These are phyloP conservation scores for Rhineura floridana DNA, from an alignment of 2,113 vertebrate genomes.

Conservation along the genomic window DNA sequence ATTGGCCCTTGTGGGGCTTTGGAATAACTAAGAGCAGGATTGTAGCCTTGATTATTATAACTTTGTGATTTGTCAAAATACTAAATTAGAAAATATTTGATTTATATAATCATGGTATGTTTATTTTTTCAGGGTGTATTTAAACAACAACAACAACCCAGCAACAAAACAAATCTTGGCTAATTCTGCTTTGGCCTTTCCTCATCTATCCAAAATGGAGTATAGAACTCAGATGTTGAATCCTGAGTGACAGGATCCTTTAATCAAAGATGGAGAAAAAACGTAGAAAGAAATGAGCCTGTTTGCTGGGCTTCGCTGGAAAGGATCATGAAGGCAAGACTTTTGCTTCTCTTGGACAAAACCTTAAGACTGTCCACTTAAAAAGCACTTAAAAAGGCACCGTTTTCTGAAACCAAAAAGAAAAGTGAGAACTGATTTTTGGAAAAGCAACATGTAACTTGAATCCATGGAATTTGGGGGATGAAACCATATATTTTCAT, in stretches of 20 bases:
- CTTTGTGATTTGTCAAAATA: neutral
- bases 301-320: conserved; percentile 73
- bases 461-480: conserved; percentile 71
- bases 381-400: conserved; percentile 59
- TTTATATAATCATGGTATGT: conserved; percentile 2
- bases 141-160: neutral
- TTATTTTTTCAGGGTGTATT: conserved; percentile 54
- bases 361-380: conserved; percentile 66
- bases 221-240: conserved; percentile 65
- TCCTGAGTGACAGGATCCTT: conserved; percentile 64
- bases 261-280: conserved; percentile 92
- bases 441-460: conserved; percentile 67
- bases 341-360: conserved; percentile 69
- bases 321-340: conserved; percentile 79
- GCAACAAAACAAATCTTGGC: neutral
- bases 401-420: conserved; percentile 50
- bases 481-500: conserved; percentile 67
- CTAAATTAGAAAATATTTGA: neutral
- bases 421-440: conserved; percentile 73
- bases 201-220: conserved; percentile 68
- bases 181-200: conserved; percentile 31
- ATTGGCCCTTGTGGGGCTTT: neutral
- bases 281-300: conserved; percentile 95
- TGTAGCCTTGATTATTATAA: neutral
- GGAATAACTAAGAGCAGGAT: neutral